Evolutionary conservation across 2,888 invertebrate genomes (phyloP).

Genomic region (Eupelmus urozonus): DNA sequence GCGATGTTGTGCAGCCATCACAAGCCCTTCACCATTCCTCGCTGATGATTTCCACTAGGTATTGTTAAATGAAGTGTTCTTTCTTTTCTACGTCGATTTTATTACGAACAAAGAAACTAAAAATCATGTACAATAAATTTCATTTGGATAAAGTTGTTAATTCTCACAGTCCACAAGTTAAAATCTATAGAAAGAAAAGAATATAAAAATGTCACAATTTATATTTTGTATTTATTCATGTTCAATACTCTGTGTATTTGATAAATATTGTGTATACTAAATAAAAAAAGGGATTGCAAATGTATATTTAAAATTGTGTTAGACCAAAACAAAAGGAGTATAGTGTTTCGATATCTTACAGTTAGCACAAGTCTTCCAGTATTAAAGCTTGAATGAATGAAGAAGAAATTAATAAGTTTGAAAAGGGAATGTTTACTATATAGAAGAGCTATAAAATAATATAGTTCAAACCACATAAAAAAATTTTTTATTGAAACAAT

Average conservation of each 20-base stretch:
- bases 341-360: conserved; percentile 20
- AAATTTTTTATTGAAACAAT: conserved; percentile 26
- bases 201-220: too few relatives aligned
- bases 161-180: conserved; percentile 57
- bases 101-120: conserved; percentile 56
- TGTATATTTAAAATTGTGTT: conserved; percentile 31
- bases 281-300: neutral
- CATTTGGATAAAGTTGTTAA: conserved; percentile 49
- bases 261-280: conserved; percentile 30
- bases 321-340: conserved; percentile 11
- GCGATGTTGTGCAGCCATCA: conserved; percentile 84
- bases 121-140: conserved; percentile 56
- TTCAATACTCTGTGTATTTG: conserved; percentile 29
- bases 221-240: conserved; percentile 52
- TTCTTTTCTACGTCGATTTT: conserved; percentile 59
- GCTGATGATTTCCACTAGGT: conserved; percentile 67
- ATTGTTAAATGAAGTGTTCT: conserved; percentile 58
- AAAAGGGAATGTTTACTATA: neutral
- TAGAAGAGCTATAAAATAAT: neutral
- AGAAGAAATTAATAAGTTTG: neutral
- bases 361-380: conserved; percentile 47
- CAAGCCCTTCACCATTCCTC: conserved; percentile 72
- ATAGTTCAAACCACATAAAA: neutral
- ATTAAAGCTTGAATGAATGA: conserved; percentile 25
- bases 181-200: conserved; percentile 46